A percentile compares a stretch with the other conserved stretches of the same genome.
Conservation (phyloP, 2,888 invertebrate genomes). For the Chalcis sispes region DNA sequence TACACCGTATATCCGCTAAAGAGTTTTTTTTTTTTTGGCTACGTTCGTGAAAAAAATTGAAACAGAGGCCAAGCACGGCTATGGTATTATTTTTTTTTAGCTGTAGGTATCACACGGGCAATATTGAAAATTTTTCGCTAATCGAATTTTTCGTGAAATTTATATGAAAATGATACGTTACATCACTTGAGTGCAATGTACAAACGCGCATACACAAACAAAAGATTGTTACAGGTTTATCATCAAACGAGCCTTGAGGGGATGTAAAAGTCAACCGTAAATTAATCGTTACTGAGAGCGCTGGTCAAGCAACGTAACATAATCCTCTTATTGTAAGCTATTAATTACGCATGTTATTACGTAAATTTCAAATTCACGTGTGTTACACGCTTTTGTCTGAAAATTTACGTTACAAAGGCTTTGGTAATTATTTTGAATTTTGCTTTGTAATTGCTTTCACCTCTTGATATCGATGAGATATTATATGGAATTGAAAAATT, state of each 20-base stretch:
- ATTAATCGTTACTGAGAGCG: constrained; percentile 48
- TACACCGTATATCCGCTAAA: neutral
- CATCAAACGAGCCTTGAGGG: constrained; percentile 38
- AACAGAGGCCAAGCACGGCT: neutral
- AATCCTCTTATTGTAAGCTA: constrained; percentile 15
- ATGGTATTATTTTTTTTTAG: neutral
- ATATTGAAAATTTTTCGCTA: constrained; percentile 51
- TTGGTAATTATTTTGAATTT: constrained; percentile 48
- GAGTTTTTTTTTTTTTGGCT: constrained; percentile 1
- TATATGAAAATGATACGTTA: constrained; percentile 58
- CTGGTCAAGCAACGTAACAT: constrained; percentile 20
- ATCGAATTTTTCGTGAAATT: constrained; percentile 54
- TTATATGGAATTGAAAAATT: too few relatives aligned
- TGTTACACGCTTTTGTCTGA: constrained; percentile 11
- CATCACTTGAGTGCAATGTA: constrained; percentile 15
- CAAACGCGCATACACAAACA: too few relatives aligned
- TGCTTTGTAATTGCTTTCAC: constrained; percentile 42
- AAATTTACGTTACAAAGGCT: constrained; percentile 49
- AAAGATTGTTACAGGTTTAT: constrained; percentile 18
- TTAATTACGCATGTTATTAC: constrained; percentile 37
- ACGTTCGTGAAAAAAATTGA: constrained; percentile 8
- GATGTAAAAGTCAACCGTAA: constrained; percentile 45
- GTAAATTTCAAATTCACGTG: constrained; percentile 41
- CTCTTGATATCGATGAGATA: neutral
- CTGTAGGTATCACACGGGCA: neutral